phyloP scores from a whole-genome alignment of 37 sponge, comb jelly and placozoan species.

The Aplysina aerophoba region DNA sequence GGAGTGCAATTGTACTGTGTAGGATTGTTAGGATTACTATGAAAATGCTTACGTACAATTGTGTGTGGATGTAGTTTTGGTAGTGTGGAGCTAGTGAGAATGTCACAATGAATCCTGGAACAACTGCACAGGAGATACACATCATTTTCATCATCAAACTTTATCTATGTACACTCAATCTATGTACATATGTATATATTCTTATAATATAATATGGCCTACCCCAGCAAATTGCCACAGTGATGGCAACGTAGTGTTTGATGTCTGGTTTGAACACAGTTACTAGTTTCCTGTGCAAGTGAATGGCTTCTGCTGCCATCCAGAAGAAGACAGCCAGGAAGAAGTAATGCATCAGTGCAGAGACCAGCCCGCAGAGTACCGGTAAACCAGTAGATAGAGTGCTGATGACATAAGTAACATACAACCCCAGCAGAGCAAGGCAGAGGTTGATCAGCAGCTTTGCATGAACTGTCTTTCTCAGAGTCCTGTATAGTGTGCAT shows the following conservation, averaged over 20 bases:
- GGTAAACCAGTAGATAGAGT: not conserved
- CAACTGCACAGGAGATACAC: too few species aligned
- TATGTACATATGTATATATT: too few species aligned
- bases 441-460: constrained; percentile 11
- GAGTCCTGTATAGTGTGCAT: not conserved
- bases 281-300: constrained; percentile 37
- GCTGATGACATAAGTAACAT: not conserved
- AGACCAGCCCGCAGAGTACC: constrained; percentile 20
- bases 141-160: too few species aligned
- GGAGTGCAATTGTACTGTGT: not conserved
- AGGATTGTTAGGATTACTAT: not conserved
- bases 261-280: constrained; percentile 4
- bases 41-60: constrained; percentile 10
- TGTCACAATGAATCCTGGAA: too few species aligned
- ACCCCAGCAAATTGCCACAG: constrained; percentile 38
- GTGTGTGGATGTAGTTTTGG: not conserved
- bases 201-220: not conserved
- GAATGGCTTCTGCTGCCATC: constrained; percentile 37
- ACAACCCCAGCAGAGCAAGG: not conserved
- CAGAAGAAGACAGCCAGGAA: constrained; percentile 37
- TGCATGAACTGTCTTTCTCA: not conserved
- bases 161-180: too few species aligned
- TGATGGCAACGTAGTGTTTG: not conserved
- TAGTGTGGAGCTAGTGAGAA: constrained; percentile 5
- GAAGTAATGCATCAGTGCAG: constrained; percentile 53